Conservation (phyloP, 2,113 vertebrate species). For the Tretioscincus oriximinensis region DNA sequence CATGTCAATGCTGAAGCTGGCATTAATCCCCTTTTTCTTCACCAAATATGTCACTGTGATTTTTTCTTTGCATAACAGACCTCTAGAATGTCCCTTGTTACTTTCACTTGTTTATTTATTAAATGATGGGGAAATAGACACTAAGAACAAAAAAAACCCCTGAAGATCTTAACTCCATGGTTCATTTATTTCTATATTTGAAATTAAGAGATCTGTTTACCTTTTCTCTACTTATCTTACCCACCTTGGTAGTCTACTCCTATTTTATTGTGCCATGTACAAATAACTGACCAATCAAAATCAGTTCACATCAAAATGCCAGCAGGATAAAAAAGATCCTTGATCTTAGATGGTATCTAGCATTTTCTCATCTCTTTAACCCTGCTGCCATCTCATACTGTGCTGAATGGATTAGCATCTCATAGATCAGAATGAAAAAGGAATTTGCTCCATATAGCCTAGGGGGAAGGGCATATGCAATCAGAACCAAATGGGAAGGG, state of each 20-base stretch:
- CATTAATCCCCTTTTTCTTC: background rate
- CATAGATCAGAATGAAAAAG: background rate
- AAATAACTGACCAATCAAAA: background rate
- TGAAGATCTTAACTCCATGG: background rate
- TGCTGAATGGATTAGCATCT: background rate
- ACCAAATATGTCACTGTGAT: background rate
- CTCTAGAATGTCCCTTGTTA: background rate
- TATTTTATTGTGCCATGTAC: background rate
- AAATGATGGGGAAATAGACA: background rate
- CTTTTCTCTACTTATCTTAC: background rate
- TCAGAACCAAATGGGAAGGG: background rate
- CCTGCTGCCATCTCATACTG: fast-evolving
- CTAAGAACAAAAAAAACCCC: background rate
- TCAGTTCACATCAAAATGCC: background rate
- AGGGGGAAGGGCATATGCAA: too few relatives aligned
- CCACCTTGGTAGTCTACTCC: background rate
- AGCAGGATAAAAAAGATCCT: fast-evolving
- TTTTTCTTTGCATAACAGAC: background rate
- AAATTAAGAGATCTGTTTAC: background rate
- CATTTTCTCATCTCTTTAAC: background rate
- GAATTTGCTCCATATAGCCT: background rate
- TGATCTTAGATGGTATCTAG: background rate
- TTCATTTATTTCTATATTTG: too few relatives aligned
- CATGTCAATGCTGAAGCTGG: background rate
- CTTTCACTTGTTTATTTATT: background rate